Conservation (phyloP, 2,888 invertebrate species). For the Parnassius orleans region DNA sequence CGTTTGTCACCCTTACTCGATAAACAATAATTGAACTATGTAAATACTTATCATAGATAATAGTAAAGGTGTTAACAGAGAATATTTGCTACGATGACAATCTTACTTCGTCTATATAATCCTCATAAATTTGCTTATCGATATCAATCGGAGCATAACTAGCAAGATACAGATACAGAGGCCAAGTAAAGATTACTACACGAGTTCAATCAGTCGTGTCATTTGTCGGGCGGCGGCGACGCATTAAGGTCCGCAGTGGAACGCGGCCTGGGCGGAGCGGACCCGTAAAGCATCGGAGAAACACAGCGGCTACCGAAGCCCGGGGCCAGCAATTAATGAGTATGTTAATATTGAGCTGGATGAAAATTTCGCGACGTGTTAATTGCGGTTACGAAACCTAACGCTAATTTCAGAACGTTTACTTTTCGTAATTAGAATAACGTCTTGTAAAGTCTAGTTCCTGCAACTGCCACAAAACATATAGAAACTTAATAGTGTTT, state of each 20-base stretch:
- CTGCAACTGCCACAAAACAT: too few relatives aligned
- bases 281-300: constrained; percentile 68
- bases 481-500: too few relatives aligned
- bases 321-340: constrained; percentile 73
- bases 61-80: too few relatives aligned
- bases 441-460: too few relatives aligned
- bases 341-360: constrained; percentile 64
- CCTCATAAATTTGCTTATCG: background rate
- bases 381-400: constrained; percentile 18
- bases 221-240: constrained; percentile 58
- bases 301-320: constrained; percentile 70
- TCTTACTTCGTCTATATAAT: too few relatives aligned
- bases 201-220: constrained; percentile 66
- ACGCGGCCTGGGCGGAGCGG: constrained; percentile 61
- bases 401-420: constrained; percentile 23
- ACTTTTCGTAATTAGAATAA: background rate
- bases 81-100: too few relatives aligned
- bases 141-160: background rate
- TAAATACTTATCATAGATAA: too few relatives aligned
- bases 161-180: constrained; percentile 7
- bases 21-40: too few relatives aligned
- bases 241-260: constrained; percentile 49
- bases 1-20: too few relatives aligned
- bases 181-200: constrained; percentile 49
- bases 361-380: constrained; percentile 16